phyloP scores from a whole-genome alignment of 2,797 vertebrate species.

The Poeciliopsis gracilis region DNA sequence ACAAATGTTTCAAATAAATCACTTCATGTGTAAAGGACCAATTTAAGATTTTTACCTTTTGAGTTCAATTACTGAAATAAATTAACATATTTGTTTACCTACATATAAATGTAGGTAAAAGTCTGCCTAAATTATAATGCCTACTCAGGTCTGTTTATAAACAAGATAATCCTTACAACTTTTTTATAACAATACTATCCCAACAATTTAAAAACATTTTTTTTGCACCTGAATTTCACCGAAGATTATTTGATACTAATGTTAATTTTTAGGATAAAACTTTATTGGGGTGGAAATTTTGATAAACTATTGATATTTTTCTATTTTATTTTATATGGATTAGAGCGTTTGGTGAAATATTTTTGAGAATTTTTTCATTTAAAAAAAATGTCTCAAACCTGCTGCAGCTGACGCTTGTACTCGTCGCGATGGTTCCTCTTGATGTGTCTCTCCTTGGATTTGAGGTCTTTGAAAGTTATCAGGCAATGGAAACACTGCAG shows the following conservation, averaged over 20 bases:
- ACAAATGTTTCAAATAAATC: neutral
- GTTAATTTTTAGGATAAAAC: neutral
- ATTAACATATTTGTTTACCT: neutral
- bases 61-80: neutral
- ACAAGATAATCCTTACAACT: neutral
- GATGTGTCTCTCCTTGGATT: constrained; percentile 86
- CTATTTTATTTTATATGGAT: neutral
- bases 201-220: neutral
- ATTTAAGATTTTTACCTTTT: neutral
- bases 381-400: constrained; percentile 36
- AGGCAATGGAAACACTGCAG: constrained; percentile 86
- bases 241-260: neutral
- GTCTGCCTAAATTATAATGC: neutral
- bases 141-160: neutral
- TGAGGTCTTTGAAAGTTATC: constrained; percentile 83
- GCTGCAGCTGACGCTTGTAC: constrained; percentile 76
- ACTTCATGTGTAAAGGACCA: neutral
- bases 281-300: neutral
- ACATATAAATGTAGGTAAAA: neutral
- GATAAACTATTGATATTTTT: neutral
- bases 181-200: neutral
- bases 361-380: neutral
- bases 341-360: neutral
- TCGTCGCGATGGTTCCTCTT: constrained; percentile 84
- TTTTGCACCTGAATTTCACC: neutral